These are phyloP conservation scores for Volucella zonaria DNA, from an alignment of 2,888 invertebrate genomes.

Conservation along the genomic window DNA sequence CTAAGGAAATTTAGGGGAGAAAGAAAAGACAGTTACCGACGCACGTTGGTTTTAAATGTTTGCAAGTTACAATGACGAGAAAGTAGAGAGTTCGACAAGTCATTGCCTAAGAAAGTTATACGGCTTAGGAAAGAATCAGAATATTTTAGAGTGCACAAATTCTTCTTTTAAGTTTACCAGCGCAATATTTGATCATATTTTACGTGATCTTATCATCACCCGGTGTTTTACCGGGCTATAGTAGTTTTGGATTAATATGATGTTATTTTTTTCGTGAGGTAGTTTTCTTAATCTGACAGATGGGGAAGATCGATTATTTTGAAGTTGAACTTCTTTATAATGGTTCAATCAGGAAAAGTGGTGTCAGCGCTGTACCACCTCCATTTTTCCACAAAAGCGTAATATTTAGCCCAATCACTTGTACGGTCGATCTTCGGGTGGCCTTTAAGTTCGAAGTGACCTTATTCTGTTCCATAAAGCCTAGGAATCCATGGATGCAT, in stretches of 20 bases:
- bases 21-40: no score
- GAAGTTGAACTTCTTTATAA: neutral
- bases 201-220: conserved; percentile 12
- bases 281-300: neutral
- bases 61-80: no score
- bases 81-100: no score
- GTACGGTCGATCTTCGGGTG: neutral
- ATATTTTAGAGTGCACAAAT: neutral
- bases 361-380: conserved; percentile 11
- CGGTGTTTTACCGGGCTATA: conserved; percentile 11
- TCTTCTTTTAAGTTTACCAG: conserved; percentile 1
- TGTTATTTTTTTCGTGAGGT: conserved; percentile 1
- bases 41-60: no score
- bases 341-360: neutral
- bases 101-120: no score
- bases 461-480: conserved; percentile 10
- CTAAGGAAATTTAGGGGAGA: no score
- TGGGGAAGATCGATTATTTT: neutral
- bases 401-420: neutral
- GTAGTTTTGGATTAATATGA: neutral
- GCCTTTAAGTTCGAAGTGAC: neutral
- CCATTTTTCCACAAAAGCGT: conserved; percentile 14
- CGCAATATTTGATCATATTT: conserved; percentile 9
- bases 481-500: conserved; percentile 4
- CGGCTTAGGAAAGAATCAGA: no score